Evolutionary conservation across 1,140 invertebrate genomes (phyloP).

Genomic region (Latrodectus geometricus): DNA sequence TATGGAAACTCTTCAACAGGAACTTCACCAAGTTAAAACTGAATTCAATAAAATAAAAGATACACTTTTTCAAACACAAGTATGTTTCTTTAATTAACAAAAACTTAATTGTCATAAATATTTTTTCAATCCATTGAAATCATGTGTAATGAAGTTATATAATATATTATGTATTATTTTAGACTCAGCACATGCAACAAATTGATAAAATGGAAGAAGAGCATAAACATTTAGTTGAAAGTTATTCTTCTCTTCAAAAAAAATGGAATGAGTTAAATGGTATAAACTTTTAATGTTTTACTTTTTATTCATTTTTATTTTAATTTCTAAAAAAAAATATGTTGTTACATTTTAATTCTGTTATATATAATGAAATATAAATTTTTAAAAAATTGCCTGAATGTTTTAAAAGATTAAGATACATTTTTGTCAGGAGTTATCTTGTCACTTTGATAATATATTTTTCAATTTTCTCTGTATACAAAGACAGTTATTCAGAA

Average conservation of each 20-base stretch:
- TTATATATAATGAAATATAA: too few species aligned
- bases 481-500: too few species aligned
- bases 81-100: neutral
- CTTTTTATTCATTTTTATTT: too few species aligned
- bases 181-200: constrained; percentile 68
- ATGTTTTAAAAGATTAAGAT: too few species aligned
- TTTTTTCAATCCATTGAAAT: neutral
- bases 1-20: constrained; percentile 68
- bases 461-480: too few species aligned
- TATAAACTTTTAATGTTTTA: constrained; percentile 12
- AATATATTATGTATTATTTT: constrained; percentile 48
- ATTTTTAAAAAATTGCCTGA: too few species aligned
- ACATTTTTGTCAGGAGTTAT: too few species aligned
- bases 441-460: too few species aligned
- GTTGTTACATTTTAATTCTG: too few species aligned
- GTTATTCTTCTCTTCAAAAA: constrained; percentile 51
- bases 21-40: constrained; percentile 67
- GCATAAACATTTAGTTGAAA: constrained; percentile 38
- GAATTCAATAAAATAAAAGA: constrained; percentile 63
- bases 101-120: constrained; percentile 26
- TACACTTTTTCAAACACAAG: constrained; percentile 16
- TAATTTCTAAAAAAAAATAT: too few species aligned
- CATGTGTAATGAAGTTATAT: neutral
- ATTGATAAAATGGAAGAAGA: constrained; percentile 65
- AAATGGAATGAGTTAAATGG: constrained; percentile 49